Evolutionary conservation across 2,888 invertebrate species (phyloP).

Genomic region (Fabriciana adippe): DNA sequence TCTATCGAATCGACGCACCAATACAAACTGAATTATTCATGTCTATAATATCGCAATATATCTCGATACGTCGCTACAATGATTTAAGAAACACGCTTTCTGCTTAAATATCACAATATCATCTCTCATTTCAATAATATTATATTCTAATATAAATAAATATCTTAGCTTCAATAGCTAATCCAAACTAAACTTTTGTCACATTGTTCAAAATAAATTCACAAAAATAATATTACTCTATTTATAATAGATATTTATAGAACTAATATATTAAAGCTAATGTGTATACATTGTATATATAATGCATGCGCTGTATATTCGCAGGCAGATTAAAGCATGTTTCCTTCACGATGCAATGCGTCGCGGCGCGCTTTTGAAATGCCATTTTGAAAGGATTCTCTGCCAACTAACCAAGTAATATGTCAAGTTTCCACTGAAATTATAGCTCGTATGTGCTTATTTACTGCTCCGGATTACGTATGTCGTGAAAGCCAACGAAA

Average conservation of each 20-base stretch:
- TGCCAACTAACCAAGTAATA: slow-evolving; percentile 42
- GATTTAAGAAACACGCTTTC: slow-evolving; percentile 26
- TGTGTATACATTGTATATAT: not conserved
- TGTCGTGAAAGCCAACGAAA: slow-evolving; percentile 32
- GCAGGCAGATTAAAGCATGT: slow-evolving; percentile 43
- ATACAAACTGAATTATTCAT: slow-evolving; percentile 37
- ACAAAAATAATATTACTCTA: too few relatives aligned
- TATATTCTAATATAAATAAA: slow-evolving; percentile 7
- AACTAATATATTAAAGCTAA: too few relatives aligned
- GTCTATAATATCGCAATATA: slow-evolving; percentile 31
- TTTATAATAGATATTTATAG: too few relatives aligned
- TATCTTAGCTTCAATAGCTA: too few relatives aligned
- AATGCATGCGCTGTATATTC: slow-evolving; percentile 25
- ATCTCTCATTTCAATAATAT: not conserved
- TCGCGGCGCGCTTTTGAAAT: slow-evolving; percentile 41
- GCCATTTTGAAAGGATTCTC: slow-evolving; percentile 48
- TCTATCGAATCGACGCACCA: slow-evolving; percentile 36
- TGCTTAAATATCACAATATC: slow-evolving; percentile 16
- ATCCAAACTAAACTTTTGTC: too few relatives aligned
- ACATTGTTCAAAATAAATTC: too few relatives aligned
- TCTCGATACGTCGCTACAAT: slow-evolving; percentile 28
- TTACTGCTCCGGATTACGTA: slow-evolving; percentile 24
- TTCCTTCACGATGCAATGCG: slow-evolving; percentile 34
- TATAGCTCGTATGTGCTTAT: slow-evolving; percentile 34
- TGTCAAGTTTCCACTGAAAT: slow-evolving; percentile 33